phyloP scores from a whole-genome alignment of 23 tunicate genomes.

The Halocynthia roretzi region DNA sequence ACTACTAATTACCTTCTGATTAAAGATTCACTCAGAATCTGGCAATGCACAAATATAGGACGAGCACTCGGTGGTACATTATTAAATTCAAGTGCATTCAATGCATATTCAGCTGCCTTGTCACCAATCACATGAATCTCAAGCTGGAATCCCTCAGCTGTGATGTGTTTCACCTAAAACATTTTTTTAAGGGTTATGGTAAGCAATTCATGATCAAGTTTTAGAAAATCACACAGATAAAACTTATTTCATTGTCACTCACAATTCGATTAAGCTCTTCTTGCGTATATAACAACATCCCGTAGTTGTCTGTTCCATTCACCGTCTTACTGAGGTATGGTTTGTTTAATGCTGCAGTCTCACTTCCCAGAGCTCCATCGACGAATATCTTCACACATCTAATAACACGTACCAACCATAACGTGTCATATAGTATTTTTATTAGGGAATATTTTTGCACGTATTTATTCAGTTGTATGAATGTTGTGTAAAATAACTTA shows the following conservation, averaged over 20 bases:
- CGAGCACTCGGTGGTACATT: conserved; percentile 42
- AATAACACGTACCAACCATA: too few relatives aligned
- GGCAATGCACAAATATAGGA: conserved; percentile 86
- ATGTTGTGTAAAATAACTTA: too few relatives aligned
- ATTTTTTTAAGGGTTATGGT: not conserved
- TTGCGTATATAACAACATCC: conserved; percentile 36
- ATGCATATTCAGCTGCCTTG: conserved; percentile 71
- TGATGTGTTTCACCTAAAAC: conserved; percentile 20
- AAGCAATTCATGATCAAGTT: not conserved
- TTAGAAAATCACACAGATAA: not conserved
- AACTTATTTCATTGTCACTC: not conserved
- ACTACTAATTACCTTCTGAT: conserved; percentile 4
- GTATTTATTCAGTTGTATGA: too few relatives aligned
- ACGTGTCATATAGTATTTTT: too few relatives aligned
- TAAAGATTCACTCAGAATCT: conserved; percentile 65
- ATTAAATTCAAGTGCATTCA: conserved; percentile 42
- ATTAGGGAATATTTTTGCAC: too few relatives aligned
- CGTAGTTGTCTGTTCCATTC: conserved; percentile 54
- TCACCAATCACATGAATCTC: conserved; percentile 98
- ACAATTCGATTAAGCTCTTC: conserved; percentile 38
- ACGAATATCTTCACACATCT: conserved; percentile 69
- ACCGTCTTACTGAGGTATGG: conserved; percentile 37
- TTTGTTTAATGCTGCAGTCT: conserved; percentile 80
- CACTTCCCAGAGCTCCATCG: conserved; percentile 88
- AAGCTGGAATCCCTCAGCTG: conserved; percentile 51